A percentile compares a stretch with the other conserved stretches of the same genome.
Evolutionary conservation across 2,888 invertebrate species (phyloP).

Genomic region (Pteria penguin): DNA sequence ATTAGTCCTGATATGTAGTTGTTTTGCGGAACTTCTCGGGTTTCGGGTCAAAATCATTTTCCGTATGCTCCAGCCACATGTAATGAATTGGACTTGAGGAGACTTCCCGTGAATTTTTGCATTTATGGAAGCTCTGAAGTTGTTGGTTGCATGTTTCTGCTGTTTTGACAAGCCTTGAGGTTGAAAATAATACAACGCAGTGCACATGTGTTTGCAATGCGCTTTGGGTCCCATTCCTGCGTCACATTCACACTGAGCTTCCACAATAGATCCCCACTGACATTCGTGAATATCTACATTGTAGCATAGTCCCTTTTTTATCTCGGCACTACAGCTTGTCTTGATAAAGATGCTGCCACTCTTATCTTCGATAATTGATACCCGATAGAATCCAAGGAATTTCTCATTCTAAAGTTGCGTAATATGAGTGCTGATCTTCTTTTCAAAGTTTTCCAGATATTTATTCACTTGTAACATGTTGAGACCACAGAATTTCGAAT

Average conservation of each 20-base stretch:
- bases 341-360: not conserved
- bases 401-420: conserved; percentile 17
- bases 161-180: not conserved
- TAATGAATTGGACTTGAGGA: conserved; percentile 34
- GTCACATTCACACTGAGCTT: conserved; percentile 57
- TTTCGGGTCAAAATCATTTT: conserved; percentile 44
- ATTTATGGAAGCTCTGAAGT: conserved; percentile 45
- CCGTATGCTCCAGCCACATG: conserved; percentile 36
- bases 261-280: conserved; percentile 35
- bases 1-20: conserved; percentile 27
- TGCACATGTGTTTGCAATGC: conserved; percentile 57
- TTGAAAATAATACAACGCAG: conserved; percentile 29
- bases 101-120: conserved; percentile 28
- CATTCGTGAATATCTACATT: conserved; percentile 40
- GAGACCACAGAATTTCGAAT: conserved; percentile 16
- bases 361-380: not conserved
- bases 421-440: conserved; percentile 7
- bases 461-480: not conserved
- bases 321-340: conserved; percentile 5
- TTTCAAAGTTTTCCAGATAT: conserved; percentile 12
- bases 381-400: not conserved
- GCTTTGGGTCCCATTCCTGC: conserved; percentile 57
- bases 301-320: conserved; percentile 1
- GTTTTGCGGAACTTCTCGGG: conserved; percentile 28
- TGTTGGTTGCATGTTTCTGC: conserved; percentile 48